phyloP scores from a whole-genome alignment of 2,113 vertebrate genomes.

The Platycercus adscitus region DNA sequence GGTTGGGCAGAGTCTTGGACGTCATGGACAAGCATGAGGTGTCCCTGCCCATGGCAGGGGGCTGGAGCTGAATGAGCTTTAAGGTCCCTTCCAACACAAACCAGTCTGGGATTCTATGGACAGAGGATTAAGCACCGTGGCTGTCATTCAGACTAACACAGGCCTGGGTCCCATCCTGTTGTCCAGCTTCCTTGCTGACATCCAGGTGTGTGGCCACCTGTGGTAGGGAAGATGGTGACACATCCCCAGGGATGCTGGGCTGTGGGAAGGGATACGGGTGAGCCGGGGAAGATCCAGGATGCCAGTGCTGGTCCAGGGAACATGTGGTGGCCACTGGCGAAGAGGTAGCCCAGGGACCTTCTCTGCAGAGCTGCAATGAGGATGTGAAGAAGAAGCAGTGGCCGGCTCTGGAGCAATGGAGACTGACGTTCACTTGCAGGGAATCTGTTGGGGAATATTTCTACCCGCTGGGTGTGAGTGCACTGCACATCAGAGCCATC shows the following conservation, averaged over 20 bases:
- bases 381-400: background rate
- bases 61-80: background rate
- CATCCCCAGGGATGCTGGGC: background rate
- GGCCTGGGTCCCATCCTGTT: background rate
- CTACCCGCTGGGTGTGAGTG: slow-evolving; percentile 72
- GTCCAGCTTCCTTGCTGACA: background rate
- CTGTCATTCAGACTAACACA: background rate
- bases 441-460: slow-evolving; percentile 76
- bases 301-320: rapidly evolving
- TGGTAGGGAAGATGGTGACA: background rate
- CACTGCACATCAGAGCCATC: slow-evolving; percentile 71
- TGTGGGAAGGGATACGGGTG: background rate
- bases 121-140: background rate
- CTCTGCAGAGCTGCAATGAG: rapidly evolving
- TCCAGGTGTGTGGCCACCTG: background rate
- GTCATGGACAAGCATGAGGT: background rate
- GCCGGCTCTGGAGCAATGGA: background rate
- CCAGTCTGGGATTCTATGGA: background rate
- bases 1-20: background rate
- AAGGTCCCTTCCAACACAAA: background rate
- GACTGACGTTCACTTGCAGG: slow-evolving; percentile 30
- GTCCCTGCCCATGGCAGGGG: background rate
- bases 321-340: too few species aligned
- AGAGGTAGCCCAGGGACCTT: rapidly evolving
- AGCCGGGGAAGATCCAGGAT: rapidly evolving